Conservation (phyloP, 1,140 invertebrate species). For the Chrysomallon squamiferum region DNA sequence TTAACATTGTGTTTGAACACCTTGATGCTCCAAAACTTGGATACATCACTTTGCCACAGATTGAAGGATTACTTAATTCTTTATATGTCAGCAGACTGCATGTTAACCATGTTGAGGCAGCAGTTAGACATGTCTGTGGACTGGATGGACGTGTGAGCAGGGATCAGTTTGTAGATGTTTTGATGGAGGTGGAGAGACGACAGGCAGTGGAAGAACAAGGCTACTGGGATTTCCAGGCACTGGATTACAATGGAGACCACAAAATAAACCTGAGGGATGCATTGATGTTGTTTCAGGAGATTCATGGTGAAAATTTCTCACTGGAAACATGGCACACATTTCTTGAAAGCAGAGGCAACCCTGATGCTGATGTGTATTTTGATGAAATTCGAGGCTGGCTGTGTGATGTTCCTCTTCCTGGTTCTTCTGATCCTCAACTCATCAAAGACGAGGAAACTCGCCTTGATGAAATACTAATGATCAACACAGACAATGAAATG, state of each 20-base stretch:
- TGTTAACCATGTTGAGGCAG: conserved; percentile 7
- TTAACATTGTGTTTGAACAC: conserved; percentile 45
- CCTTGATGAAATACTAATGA: not conserved
- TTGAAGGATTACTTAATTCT: conserved; percentile 39
- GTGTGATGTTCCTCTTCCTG: conserved; percentile 35
- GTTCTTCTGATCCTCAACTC: conserved; percentile 24
- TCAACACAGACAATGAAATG: too few relatives aligned
- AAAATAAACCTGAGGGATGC: conserved; percentile 46
- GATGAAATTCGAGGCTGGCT: conserved; percentile 54
- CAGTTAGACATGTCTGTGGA: conserved; percentile 43
- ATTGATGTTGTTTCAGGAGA: conserved; percentile 48
- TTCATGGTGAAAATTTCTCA: conserved; percentile 53
- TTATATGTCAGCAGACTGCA: conserved; percentile 25
- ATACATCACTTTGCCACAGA: conserved; percentile 34
- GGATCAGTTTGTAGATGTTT: conserved; percentile 39
- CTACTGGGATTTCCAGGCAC: conserved; percentile 56
- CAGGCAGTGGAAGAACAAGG: conserved; percentile 42
- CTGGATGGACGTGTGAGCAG: conserved; percentile 20
- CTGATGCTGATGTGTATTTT: conserved; percentile 47
- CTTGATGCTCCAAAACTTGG: conserved; percentile 44
- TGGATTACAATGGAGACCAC: conserved; percentile 45
- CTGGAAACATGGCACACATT: conserved; percentile 52
- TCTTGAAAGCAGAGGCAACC: conserved; percentile 32
- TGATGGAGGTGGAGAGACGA: conserved; percentile 45
- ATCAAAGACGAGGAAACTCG: not conserved